A percentile compares a stretch with the other conserved stretches of the same genome.
Conservation (phyloP, 2,888 invertebrate species). For the Chymomyza caudatula region DNA sequence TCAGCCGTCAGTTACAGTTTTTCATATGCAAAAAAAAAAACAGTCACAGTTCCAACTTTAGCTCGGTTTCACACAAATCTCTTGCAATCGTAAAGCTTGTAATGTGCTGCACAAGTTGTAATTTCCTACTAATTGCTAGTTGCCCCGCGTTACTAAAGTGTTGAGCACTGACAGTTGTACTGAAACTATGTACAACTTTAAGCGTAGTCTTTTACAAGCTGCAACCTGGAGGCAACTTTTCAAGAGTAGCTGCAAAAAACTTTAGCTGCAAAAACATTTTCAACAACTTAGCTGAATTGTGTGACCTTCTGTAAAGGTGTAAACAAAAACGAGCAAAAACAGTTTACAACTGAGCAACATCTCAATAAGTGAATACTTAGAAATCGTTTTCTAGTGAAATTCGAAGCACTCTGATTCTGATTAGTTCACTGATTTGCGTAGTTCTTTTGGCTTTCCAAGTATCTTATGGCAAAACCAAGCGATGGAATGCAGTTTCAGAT, state of each 20-base stretch:
- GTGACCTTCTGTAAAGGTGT: too few relatives aligned
- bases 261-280: not conserved
- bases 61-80: not conserved
- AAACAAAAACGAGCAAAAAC: not conserved
- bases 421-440: too few relatives aligned
- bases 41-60: not conserved
- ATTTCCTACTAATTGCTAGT: not conserved
- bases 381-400: too few relatives aligned
- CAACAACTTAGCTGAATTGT: not conserved
- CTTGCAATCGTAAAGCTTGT: not conserved
- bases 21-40: too few relatives aligned
- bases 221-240: not conserved
- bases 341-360: not conserved
- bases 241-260: too few relatives aligned
- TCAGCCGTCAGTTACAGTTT: too few relatives aligned
- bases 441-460: too few relatives aligned
- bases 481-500: too few relatives aligned
- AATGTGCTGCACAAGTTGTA: not conserved
- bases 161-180: not conserved
- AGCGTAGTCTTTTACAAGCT: not conserved
- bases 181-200: not conserved
- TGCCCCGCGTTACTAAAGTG: not conserved
- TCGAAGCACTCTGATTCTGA: too few relatives aligned
- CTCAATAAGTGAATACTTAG: not conserved
- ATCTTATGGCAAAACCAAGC: too few relatives aligned